Conservation (phyloP, 2,797 vertebrate genomes). For the Natrix natrix region DNA sequence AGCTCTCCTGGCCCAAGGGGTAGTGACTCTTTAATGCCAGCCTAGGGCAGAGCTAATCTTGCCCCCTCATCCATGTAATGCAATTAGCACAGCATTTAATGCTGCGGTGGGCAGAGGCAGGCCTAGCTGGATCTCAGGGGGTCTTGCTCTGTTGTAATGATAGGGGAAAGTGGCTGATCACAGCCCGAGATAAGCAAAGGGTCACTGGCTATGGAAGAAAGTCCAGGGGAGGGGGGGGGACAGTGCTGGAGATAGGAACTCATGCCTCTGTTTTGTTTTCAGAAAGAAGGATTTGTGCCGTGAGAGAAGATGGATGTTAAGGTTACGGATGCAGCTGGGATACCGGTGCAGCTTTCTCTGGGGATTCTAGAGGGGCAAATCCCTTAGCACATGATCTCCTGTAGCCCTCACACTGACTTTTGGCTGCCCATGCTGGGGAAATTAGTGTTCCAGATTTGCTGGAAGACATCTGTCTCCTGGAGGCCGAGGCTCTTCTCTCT, state of each 20-base stretch:
- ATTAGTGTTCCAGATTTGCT: not conserved
- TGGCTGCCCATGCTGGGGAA: not conserved
- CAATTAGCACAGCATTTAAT: conserved; percentile 21
- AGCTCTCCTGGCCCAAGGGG: not conserved
- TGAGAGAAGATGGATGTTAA: not conserved
- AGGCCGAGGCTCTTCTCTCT: not conserved
- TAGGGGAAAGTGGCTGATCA: not conserved
- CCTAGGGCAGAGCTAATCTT: conserved; percentile 30
- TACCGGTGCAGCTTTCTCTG: no score
- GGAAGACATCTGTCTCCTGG: not conserved
- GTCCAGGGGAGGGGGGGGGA: not conserved
- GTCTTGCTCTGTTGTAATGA: not conserved
- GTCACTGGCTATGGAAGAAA: not conserved
- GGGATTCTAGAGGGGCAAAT: not conserved
- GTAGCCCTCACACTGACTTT: not conserved
- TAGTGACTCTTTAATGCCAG: conserved; percentile 20
- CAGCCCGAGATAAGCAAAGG: not conserved
- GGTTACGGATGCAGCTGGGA: not conserved
- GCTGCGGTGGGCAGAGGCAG: not conserved
- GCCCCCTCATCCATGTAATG: conserved; percentile 13
- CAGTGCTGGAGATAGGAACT: not conserved
- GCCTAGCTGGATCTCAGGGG: not conserved
- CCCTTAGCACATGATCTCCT: not conserved
- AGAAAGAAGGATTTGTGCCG: not conserved
- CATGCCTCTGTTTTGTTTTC: not conserved